Conservation (phyloP, 2,797 vertebrate genomes). For the Catamblyrhynchus diadema region DNA sequence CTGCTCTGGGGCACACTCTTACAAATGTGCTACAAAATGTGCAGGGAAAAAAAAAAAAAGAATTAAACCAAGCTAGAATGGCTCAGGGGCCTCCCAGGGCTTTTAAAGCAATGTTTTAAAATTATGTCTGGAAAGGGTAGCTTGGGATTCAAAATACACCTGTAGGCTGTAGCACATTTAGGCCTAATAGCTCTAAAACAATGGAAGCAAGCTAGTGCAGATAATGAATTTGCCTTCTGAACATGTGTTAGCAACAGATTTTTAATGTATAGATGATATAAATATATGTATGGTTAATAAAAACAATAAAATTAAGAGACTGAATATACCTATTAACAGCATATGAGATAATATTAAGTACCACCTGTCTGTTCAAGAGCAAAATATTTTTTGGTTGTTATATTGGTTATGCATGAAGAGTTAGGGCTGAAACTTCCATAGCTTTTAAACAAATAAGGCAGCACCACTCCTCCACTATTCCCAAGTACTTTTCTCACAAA, state of each 20-base stretch:
- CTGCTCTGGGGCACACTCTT: not conserved
- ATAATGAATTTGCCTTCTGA: conserved; percentile 5
- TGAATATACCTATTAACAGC: not conserved
- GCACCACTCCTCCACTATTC: not conserved
- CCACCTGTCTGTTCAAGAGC: not conserved
- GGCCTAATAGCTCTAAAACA: conserved; percentile 1
- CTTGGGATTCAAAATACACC: not conserved
- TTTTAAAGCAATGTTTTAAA: conserved; percentile 58
- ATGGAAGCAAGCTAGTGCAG: not conserved
- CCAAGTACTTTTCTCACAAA: not conserved
- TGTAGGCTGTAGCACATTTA: conserved; percentile 21
- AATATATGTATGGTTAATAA: not conserved
- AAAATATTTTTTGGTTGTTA: not conserved
- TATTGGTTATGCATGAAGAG: not conserved
- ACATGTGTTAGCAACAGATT: not conserved
- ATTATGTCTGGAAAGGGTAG: conserved; percentile 26
- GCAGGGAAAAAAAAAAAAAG: not conserved
- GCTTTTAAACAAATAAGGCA: not conserved
- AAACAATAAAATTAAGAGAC: not conserved
- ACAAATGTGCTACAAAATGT: not conserved
- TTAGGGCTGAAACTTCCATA: not conserved
- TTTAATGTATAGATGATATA: not conserved
- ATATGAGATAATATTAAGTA: not conserved
- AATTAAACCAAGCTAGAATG: conserved; percentile 37
- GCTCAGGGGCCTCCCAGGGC: conserved; percentile 23